phyloP scores from a whole-genome alignment of 2,888 invertebrate genomes.

The Pantelozetes paolii region DNA sequence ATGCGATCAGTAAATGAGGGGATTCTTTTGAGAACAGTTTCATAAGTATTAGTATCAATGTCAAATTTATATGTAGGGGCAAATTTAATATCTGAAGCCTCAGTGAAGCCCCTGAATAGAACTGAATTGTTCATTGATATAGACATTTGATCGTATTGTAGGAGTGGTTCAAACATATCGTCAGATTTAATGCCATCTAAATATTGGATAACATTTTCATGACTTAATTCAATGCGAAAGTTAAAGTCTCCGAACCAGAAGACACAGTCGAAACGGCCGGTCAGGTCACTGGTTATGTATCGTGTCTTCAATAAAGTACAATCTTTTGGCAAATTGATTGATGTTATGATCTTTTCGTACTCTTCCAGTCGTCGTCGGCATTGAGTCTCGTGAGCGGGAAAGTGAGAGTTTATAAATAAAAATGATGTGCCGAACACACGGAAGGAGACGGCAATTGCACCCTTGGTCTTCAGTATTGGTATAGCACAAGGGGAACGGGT shows the following conservation, averaged over 20 bases:
- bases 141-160: slow-evolving; percentile 1
- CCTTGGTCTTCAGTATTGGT: slow-evolving; percentile 12
- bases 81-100: background rate
- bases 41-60: background rate
- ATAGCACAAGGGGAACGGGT: slow-evolving; percentile 69
- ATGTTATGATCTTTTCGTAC: slow-evolving; percentile 9
- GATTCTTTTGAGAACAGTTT: background rate
- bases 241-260: slow-evolving; percentile 29
- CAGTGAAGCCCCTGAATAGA: background rate
- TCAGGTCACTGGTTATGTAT: slow-evolving; percentile 14
- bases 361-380: background rate
- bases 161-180: background rate
- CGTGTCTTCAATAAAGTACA: slow-evolving; percentile 2
- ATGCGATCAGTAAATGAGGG: slow-evolving; percentile 20
- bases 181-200: background rate
- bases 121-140: background rate
- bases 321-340: slow-evolving; percentile 24
- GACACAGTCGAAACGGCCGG: slow-evolving; percentile 15
- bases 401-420: slow-evolving; percentile 2
- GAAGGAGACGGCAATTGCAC: slow-evolving; percentile 4
- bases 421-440: slow-evolving; percentile 19
- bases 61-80: slow-evolving; percentile 22
- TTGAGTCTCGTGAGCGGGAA: slow-evolving; percentile 19
- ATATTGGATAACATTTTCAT: slow-evolving; percentile 18
- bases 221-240: slow-evolving; percentile 2